These are phyloP conservation scores for Venturia canescens DNA, from an alignment of 1,140 invertebrate genomes.

Conservation along the genomic window DNA sequence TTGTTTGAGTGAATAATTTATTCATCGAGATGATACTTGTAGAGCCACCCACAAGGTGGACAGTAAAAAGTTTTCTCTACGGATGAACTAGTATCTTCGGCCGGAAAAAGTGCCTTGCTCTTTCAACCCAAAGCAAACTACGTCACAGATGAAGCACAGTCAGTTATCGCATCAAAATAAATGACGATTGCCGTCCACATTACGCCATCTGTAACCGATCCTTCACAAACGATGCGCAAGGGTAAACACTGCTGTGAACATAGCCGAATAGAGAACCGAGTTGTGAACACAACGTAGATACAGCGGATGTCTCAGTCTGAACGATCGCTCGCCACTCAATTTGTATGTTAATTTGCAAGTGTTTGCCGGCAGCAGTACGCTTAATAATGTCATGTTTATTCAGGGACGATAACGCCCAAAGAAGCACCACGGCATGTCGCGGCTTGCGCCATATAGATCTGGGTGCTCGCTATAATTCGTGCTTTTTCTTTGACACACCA, in stretches of 20 bases:
- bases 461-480: neutral
- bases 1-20: too few relatives aligned
- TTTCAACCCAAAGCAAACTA: too few relatives aligned
- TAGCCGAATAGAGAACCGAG: slow-evolving; percentile 23
- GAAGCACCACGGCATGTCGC: slow-evolving; percentile 61
- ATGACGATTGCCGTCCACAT: slow-evolving; percentile 57
- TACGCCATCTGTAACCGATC: slow-evolving; percentile 47
- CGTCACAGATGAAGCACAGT: slow-evolving; percentile 44
- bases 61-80: too few relatives aligned
- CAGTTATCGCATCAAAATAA: slow-evolving; percentile 7
- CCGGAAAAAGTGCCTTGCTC: too few relatives aligned
- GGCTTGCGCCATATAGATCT: neutral
- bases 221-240: slow-evolving; percentile 15
- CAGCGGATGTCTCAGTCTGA: slow-evolving; percentile 51
- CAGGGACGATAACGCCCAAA: slow-evolving; percentile 75
- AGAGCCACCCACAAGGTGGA: too few relatives aligned
- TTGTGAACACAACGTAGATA: slow-evolving; percentile 14
- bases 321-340: slow-evolving; percentile 71
- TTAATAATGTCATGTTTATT: slow-evolving; percentile 78
- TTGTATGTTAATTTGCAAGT: slow-evolving; percentile 77
- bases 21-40: too few relatives aligned
- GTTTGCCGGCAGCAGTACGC: slow-evolving; percentile 75
- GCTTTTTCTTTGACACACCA: slow-evolving; percentile 54
- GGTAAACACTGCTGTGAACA: slow-evolving; percentile 30
- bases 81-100: too few relatives aligned